A percentile compares a stretch with the other conserved stretches of the same genome.
These are phyloP conservation scores for Eptesicus fuscus DNA, from an alignment of 2,113 vertebrate genomes.

Conservation along the genomic window DNA sequence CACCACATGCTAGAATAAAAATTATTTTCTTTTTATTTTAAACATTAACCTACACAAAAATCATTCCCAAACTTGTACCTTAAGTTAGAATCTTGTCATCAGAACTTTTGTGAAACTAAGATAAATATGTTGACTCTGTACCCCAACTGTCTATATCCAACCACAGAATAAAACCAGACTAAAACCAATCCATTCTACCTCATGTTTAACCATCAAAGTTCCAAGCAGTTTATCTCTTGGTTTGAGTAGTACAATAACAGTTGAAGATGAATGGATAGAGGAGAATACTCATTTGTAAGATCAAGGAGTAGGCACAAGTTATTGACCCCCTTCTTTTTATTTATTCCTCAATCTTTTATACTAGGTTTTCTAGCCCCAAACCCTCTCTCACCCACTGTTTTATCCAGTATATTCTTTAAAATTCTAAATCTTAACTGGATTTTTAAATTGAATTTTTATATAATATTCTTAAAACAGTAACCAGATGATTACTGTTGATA, in stretches of 20 bases:
- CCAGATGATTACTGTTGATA: background rate
- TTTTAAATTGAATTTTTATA: background rate
- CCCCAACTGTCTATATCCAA: background rate
- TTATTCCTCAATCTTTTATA: background rate
- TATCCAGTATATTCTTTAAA: background rate
- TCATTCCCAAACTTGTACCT: background rate
- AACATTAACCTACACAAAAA: background rate
- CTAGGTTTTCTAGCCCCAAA: background rate
- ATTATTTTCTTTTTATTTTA: background rate
- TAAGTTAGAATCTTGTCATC: background rate
- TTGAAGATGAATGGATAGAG: background rate
- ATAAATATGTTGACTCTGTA: background rate
- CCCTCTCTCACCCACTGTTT: background rate
- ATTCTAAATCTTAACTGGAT: background rate
- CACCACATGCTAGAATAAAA: background rate
- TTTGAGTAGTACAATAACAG: background rate
- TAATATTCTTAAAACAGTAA: background rate
- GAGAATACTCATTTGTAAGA: background rate
- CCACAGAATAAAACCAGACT: background rate
- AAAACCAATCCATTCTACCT: background rate
- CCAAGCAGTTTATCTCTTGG: background rate
- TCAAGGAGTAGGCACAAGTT: background rate
- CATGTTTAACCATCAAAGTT: background rate
- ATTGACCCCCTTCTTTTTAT: background rate
- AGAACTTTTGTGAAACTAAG: background rate